phyloP scores from a whole-genome alignment of 1,140 invertebrate species.

The Drosophila auraria region DNA sequence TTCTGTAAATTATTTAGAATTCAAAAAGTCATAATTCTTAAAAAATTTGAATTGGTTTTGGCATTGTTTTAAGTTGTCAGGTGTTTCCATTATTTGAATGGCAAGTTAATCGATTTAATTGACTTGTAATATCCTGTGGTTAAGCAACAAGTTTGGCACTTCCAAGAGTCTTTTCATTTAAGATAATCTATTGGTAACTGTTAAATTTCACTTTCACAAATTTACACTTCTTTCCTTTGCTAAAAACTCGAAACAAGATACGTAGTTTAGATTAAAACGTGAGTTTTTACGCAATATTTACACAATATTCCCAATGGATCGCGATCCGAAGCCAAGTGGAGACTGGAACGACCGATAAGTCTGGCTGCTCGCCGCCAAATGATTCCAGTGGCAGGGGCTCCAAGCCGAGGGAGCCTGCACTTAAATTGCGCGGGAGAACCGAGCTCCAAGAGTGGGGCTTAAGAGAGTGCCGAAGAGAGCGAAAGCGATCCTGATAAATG shows the following conservation, averaged over 20 bases:
- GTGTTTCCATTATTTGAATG: constrained; percentile 13
- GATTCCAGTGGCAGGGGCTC: constrained; percentile 26
- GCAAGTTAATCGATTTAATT: constrained; percentile 2
- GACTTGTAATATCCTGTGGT: constrained; percentile 12
- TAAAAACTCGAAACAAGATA: neutral
- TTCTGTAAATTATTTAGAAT: neutral
- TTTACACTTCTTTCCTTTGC: neutral
- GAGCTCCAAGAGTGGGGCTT: neutral
- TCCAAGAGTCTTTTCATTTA: neutral
- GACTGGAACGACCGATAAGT: constrained; percentile 57
- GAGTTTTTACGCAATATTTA: constrained; percentile 19
- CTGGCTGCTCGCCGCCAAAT: constrained; percentile 50
- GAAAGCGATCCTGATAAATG: constrained; percentile 26
- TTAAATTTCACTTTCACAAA: constrained; percentile 13
- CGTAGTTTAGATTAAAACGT: neutral
- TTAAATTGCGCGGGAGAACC: neutral
- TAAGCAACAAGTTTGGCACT: constrained; percentile 6
- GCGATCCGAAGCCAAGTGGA: constrained; percentile 24
- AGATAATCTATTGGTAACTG: neutral
- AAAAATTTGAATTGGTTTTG: neutral
- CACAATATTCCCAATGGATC: constrained; percentile 24
- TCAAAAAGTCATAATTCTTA: constrained; percentile 6
- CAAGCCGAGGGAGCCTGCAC: constrained; percentile 27
- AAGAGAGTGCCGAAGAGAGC: constrained; percentile 17
- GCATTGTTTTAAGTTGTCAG: neutral